Evolutionary conservation across 2,113 vertebrate genomes (phyloP).

Genomic region (Microtus pennsylvanicus): DNA sequence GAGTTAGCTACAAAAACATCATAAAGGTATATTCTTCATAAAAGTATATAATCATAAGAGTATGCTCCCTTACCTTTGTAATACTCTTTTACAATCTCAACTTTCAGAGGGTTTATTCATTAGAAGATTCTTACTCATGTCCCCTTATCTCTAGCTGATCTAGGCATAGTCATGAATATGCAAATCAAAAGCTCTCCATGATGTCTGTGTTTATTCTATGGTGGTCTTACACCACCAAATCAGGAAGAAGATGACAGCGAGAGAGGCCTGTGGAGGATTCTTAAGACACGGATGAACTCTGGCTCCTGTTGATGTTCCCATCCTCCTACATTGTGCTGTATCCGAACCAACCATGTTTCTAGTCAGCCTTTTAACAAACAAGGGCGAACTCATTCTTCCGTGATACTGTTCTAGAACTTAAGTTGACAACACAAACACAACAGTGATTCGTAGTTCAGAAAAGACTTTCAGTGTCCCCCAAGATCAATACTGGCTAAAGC

Average conservation of each 20-base stretch:
- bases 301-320: slow-evolving; percentile 64
- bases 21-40: background rate
- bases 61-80: background rate
- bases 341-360: slow-evolving; percentile 48
- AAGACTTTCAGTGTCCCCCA: slow-evolving; percentile 9
- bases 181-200: background rate
- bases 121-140: background rate
- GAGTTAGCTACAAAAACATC: background rate
- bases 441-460: slow-evolving; percentile 1
- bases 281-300: slow-evolving; percentile 57
- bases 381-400: background rate
- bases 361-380: background rate
- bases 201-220: background rate
- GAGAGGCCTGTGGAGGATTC: background rate
- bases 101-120: background rate
- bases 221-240: background rate
- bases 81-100: background rate
- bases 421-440: slow-evolving; percentile 41
- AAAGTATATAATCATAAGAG: background rate
- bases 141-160: background rate
- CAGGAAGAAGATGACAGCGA: background rate
- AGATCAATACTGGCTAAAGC: background rate
- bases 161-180: background rate
- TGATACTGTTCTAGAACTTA: slow-evolving; percentile 59
- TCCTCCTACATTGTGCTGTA: background rate